Conservation (phyloP, 1,140 invertebrate species). For the Hycleus phaleratus region DNA sequence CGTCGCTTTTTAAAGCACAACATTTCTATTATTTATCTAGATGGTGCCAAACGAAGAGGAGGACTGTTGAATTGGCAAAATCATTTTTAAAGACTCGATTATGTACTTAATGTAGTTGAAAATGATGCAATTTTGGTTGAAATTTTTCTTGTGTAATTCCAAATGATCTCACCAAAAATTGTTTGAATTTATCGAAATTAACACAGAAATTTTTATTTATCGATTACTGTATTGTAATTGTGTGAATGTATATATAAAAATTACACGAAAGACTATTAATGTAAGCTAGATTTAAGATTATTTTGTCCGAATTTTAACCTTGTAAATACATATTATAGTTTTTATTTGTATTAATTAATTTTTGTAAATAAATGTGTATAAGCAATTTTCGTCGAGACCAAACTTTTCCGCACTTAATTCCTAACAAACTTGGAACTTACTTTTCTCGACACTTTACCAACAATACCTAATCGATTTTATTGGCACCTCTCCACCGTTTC, state of each 20-base stretch:
- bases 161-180: slow-evolving; percentile 13
- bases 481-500: no score
- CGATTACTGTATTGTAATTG: slow-evolving; percentile 15
- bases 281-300: slow-evolving; percentile 8
- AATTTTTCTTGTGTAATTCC: slow-evolving; percentile 1
- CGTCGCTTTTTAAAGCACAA: slow-evolving; percentile 12
- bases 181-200: slow-evolving; percentile 7
- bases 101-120: slow-evolving; percentile 12
- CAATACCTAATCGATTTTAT: no score
- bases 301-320: slow-evolving; percentile 27
- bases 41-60: no score
- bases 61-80: no score
- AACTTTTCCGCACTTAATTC: no score
- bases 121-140: not conserved
- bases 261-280: no score
- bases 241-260: slow-evolving; percentile 17
- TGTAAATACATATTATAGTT: slow-evolving; percentile 35
- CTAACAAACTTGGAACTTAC: no score
- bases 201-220: slow-evolving; percentile 7
- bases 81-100: slow-evolving; percentile 9
- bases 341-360: slow-evolving; percentile 37
- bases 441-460: no score
- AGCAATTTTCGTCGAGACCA: no score
- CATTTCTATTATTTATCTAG: slow-evolving; percentile 1
- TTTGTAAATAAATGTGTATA: slow-evolving; percentile 39